Evolutionary conservation across 2,797 vertebrate genomes (phyloP).

Genomic region (Toxotes lorentzi): DNA sequence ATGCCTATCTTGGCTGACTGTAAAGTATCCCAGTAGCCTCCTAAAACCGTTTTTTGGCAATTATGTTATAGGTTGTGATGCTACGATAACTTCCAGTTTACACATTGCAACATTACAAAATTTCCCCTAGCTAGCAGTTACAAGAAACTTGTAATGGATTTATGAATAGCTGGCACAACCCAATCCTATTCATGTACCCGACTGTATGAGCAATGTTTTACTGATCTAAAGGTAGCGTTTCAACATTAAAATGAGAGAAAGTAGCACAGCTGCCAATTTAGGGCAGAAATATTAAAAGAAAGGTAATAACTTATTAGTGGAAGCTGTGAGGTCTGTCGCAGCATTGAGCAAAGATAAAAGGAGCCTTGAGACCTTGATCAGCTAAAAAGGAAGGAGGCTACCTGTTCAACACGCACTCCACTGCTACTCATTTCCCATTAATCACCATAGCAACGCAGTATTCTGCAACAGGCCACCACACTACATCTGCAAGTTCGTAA

Average conservation of each 20-base stretch:
- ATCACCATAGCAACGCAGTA: slow-evolving; percentile 63
- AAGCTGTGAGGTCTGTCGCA: not conserved
- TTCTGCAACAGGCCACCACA: slow-evolving; percentile 23
- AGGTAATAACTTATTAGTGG: not conserved
- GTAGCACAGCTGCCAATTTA: not conserved
- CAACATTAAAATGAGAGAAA: slow-evolving; percentile 7
- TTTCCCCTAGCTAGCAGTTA: not conserved
- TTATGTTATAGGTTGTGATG: not conserved
- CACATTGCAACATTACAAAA: not conserved
- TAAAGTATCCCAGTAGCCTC: no score
- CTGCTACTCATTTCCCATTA: slow-evolving; percentile 51
- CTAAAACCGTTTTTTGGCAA: no score
- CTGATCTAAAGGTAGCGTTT: not conserved
- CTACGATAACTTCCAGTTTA: not conserved
- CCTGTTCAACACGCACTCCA: slow-evolving; percentile 41
- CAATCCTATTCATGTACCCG: not conserved
- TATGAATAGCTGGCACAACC: not conserved
- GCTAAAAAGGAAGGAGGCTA: slow-evolving; percentile 34
- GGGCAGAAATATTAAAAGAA: not conserved
- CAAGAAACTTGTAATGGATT: not conserved
- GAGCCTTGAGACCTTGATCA: slow-evolving; percentile 46
- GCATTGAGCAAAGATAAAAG: slow-evolving; percentile 49
- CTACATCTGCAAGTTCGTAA: slow-evolving; percentile 10
- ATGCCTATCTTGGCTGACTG: no score
- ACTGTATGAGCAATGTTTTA: not conserved